These are phyloP conservation scores for Ochropleura plecta DNA, from an alignment of 2,888 invertebrate genomes.

Conservation along the genomic window DNA sequence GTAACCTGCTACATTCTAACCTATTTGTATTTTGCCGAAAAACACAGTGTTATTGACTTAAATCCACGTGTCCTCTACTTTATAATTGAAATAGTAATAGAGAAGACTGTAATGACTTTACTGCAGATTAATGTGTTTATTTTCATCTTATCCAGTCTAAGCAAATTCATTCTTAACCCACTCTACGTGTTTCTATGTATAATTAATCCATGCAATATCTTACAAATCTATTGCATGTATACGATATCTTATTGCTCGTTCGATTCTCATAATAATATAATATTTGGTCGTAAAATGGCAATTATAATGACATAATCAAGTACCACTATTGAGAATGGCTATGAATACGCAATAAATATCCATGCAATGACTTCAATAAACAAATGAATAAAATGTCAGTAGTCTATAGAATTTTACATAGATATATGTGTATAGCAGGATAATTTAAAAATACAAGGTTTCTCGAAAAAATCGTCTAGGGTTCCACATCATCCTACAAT, in stretches of 20 bases:
- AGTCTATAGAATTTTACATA: neutral
- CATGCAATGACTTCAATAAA: neutral
- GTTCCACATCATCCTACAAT: neutral
- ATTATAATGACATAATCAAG: constrained; percentile 10
- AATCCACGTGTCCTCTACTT: neutral
- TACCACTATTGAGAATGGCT: neutral
- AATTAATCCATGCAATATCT: neutral
- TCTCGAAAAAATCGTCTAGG: neutral
- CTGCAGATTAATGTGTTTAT: neutral
- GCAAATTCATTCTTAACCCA: neutral
- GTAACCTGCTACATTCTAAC: neutral
- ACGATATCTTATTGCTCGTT: neutral
- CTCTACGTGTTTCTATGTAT: neutral
- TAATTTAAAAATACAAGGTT: neutral
- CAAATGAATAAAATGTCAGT: neutral
- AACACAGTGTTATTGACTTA: too few species aligned
- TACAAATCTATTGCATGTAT: neutral
- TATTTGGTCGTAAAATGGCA: constrained; percentile 13
- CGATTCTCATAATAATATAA: constrained; percentile 12
- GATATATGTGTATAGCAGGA: neutral
- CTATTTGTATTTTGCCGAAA: neutral
- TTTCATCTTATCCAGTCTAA: neutral
- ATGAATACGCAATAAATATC: neutral
- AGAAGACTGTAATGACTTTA: neutral
- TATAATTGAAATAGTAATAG: neutral